Percentiles rank a stretch among this genome's conserved stretches.
Evolutionary conservation across 30 jellyfish, hydroid and myxozoan genomes (phyloP).

Genomic region (Aurelia coerulea): DNA sequence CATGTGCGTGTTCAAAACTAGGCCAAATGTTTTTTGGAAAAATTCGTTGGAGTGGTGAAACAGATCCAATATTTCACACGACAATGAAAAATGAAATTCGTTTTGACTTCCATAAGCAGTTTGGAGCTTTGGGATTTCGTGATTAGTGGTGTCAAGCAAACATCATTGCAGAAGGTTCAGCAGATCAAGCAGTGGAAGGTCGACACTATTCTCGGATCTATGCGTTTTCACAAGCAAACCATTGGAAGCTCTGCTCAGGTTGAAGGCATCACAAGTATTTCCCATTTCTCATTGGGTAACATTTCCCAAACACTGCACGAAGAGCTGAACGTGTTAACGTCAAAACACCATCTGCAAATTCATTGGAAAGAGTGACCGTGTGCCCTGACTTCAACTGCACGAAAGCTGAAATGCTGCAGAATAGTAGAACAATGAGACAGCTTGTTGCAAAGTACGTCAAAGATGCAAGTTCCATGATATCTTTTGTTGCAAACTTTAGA

Average conservation of each 20-base stretch:
- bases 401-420: slow-evolving; percentile 60
- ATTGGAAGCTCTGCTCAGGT: slow-evolving; percentile 54
- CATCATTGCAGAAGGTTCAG: slow-evolving; percentile 67
- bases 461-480: no score
- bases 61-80: no score
- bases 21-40: no score
- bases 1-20: no score
- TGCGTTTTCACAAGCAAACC: slow-evolving; percentile 54
- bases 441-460: slow-evolving; percentile 19
- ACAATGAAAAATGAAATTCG: no score
- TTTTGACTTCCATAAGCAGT: slow-evolving; percentile 30
- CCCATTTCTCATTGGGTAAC: background rate
- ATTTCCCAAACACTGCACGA: slow-evolving; percentile 62
- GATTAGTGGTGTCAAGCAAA: slow-evolving; percentile 49
- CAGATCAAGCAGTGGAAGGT: slow-evolving; percentile 65
- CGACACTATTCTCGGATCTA: slow-evolving; percentile 51
- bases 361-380: slow-evolving; percentile 50
- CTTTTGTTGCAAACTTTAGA: no score
- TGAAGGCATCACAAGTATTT: slow-evolving; percentile 33
- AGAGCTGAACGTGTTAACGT: slow-evolving; percentile 32
- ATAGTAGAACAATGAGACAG: slow-evolving; percentile 51
- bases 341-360: slow-evolving; percentile 42
- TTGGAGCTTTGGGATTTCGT: slow-evolving; percentile 40
- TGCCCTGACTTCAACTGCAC: slow-evolving; percentile 39
- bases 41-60: no score